Conservation (phyloP, 2,113 vertebrate species). For the Promerops cafer region DNA sequence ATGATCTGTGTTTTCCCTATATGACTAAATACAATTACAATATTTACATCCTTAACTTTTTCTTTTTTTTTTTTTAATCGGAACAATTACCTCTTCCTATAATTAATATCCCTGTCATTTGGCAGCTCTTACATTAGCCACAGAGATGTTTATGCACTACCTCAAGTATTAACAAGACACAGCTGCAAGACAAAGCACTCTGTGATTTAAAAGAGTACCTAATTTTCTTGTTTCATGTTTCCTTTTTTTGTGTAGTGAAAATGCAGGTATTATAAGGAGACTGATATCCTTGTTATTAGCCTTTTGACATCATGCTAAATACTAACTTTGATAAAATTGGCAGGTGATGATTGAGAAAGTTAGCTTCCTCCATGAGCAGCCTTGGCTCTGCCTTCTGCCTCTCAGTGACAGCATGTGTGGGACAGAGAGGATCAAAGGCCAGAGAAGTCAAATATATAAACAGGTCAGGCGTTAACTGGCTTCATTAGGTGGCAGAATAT, state of each 20-base stretch:
- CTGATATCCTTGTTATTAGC: background rate
- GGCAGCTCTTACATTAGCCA: background rate
- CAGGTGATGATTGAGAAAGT: background rate
- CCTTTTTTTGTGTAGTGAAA: background rate
- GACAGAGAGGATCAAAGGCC: background rate
- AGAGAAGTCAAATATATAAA: background rate
- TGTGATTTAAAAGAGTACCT: background rate
- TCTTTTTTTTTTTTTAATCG: too few species aligned
- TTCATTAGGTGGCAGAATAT: constrained; percentile 30
- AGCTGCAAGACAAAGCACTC: background rate
- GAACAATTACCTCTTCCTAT: background rate
- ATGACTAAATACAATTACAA: background rate
- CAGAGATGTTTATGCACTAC: background rate
- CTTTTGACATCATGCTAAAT: background rate
- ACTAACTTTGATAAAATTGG: background rate
- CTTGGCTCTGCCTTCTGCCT: background rate
- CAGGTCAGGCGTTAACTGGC: background rate
- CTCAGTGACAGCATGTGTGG: background rate
- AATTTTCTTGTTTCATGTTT: background rate
- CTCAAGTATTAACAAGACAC: background rate
- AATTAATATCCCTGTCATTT: constrained; percentile 25
- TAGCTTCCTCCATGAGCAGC: background rate
- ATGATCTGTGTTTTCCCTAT: background rate
- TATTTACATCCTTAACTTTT: background rate
- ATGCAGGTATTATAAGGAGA: background rate